Evolutionary conservation across 2,113 vertebrate species (phyloP).

Genomic region (Arenaria interpres): DNA sequence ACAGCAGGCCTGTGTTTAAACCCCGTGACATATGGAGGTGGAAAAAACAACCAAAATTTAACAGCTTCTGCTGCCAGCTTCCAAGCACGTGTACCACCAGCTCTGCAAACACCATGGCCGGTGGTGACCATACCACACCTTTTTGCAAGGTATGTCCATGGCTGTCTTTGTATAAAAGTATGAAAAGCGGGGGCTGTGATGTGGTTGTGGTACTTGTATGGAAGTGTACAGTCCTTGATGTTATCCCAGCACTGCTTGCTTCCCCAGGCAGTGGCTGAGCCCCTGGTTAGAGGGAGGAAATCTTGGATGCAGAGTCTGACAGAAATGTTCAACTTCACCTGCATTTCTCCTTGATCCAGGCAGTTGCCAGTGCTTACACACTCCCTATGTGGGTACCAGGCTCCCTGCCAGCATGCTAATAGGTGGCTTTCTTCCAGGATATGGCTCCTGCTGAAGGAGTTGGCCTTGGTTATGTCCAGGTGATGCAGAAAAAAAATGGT

Average conservation of each 20-base stretch:
- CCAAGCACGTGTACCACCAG: fast-evolving
- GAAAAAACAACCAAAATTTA: neutral
- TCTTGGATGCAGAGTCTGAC: neutral
- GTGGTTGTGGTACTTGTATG: neutral
- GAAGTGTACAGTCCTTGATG: neutral
- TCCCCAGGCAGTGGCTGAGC: neutral
- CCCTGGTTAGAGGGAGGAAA: neutral
- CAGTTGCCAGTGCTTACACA: neutral
- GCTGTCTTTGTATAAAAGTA: neutral
- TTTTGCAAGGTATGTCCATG: neutral
- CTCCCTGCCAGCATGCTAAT: neutral
- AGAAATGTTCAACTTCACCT: neutral
- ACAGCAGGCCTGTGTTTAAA: neutral
- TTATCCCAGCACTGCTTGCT: neutral
- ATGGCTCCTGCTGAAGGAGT: neutral
- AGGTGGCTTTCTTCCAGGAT: neutral
- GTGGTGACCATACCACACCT: neutral
- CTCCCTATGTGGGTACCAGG: neutral
- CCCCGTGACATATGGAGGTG: neutral
- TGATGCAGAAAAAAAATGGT: neutral
- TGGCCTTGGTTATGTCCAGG: neutral
- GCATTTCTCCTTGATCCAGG: neutral
- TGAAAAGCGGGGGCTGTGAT: neutral
- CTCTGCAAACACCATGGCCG: neutral
- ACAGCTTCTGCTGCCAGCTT: neutral